Evolutionary conservation across 2,797 vertebrate genomes (phyloP).

Genomic region (Enteromius argenteus): DNA sequence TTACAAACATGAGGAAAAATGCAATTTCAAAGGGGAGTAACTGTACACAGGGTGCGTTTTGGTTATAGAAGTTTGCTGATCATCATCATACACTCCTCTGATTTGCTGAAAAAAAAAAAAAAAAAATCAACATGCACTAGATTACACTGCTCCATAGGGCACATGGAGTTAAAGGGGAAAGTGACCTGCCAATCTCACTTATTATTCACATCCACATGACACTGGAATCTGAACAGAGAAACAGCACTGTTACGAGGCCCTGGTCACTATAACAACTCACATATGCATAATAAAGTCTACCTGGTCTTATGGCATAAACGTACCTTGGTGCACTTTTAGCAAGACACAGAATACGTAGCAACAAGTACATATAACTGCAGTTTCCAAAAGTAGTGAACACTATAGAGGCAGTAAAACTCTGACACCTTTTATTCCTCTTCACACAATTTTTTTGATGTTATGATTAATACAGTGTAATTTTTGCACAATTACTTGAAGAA

Average conservation of each 20-base stretch:
- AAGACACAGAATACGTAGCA: no score
- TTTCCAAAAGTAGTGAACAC: no score
- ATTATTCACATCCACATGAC: not conserved
- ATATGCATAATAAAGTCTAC: not conserved
- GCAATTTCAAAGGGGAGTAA: not conserved
- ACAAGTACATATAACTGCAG: no score
- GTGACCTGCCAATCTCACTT: not conserved
- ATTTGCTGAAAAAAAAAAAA: not conserved
- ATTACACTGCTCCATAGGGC: not conserved
- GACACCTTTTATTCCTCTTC: no score
- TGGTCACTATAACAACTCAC: not conserved
- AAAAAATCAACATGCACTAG: not conserved
- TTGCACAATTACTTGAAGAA: no score
- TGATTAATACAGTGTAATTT: no score
- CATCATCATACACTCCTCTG: not conserved
- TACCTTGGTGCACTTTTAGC: no score
- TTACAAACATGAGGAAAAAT: not conserved
- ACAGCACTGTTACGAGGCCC: not conserved
- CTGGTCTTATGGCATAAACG: no score
- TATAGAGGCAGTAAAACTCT: no score
- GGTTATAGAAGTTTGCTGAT: not conserved
- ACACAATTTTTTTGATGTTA: no score
- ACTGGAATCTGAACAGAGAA: not conserved
- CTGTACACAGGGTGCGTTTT: not conserved
- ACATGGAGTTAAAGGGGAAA: not conserved